Base-by-base conservation (phyloP, 2,797 vertebrate genomes). In the Hippopotamyrus pictus region DNA sequence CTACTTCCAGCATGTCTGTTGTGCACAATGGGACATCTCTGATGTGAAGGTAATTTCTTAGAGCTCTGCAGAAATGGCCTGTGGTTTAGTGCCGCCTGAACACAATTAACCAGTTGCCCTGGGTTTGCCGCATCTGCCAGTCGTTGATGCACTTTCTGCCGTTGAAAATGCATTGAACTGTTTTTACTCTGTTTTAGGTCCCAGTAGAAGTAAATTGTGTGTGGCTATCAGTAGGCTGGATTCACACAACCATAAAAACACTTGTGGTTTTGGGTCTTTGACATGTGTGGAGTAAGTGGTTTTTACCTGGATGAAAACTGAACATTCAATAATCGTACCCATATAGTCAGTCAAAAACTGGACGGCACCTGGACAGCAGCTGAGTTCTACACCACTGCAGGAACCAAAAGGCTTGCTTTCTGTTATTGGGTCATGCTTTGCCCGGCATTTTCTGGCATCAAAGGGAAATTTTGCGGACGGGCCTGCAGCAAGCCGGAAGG, bases 361-460 rank as follows among this genome's bases (percentile, higher is more conserved):
- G 65, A 73, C 29, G 5, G 65, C 65, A 37, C 12, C 65, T 37
- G 65, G 69, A 37, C 69, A 7, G 29, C 29, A 19, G 65, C 65
- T 37, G 65, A 17, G 33, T 19, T 76, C 33, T 41, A 41, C 69
- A 76, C 2, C 69, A 76, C 69, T 17, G 5, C 69, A 41, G 33
- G 69, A 41, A 85, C 17, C 19, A 44, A 19, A 37, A 51, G 22
- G n/a, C 29, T 41, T 12, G 14, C 79, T 12, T 17, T 76, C 17
- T 84, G 86, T 89, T 89, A 89, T 22, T 65, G 48, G 62, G 37
- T 89, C 83, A 90, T 48, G 46, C 50, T 88, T 48, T 62, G 62
- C 62, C 88, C 33, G 9, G 6, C 5, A 33, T 83, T 57, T 51
- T 19, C 8, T 14, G 22, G 46, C 59, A 86, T 89, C 83, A 86